phyloP scores from a whole-genome alignment of 23 tunicate genomes.

The Halocynthia aurantium region DNA sequence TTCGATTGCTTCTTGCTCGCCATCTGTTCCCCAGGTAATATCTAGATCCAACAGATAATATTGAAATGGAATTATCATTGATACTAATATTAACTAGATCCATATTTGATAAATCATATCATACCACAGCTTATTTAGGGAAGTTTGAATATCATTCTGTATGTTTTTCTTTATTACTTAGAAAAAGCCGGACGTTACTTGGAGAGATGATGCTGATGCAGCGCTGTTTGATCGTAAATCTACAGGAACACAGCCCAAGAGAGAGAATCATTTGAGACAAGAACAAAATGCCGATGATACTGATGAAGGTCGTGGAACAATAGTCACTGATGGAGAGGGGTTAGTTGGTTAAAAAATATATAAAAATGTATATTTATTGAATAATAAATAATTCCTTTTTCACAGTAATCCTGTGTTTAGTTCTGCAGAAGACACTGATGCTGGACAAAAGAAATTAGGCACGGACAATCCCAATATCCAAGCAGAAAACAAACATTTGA shows the following conservation, averaged over 20 bases:
- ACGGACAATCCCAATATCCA: neutral
- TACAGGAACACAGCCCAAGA: neutral
- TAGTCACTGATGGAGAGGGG: conserved; percentile 53
- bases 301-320: conserved; percentile 48
- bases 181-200: conserved; percentile 45
- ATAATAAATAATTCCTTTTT: neutral
- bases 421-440: conserved; percentile 17
- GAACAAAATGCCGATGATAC: conserved; percentile 26
- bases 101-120: too few species aligned
- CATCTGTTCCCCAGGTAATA: too few species aligned
- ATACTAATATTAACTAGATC: too few species aligned
- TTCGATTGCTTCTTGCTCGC: too few species aligned
- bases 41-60: too few species aligned
- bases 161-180: conserved; percentile 1
- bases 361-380: neutral
- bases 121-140: too few species aligned
- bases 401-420: conserved; percentile 18
- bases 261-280: neutral
- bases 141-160: too few species aligned
- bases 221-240: neutral
- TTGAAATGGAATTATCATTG: neutral
- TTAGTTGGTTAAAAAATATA: neutral
- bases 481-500: conserved; percentile 4
- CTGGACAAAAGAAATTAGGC: neutral
- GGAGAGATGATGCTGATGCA: conserved; percentile 45